Evolutionary conservation across 2,888 invertebrate species (phyloP), one percentile per base, ranked within the genome.

Genomic region (Cataglyphis albicans): DNA sequence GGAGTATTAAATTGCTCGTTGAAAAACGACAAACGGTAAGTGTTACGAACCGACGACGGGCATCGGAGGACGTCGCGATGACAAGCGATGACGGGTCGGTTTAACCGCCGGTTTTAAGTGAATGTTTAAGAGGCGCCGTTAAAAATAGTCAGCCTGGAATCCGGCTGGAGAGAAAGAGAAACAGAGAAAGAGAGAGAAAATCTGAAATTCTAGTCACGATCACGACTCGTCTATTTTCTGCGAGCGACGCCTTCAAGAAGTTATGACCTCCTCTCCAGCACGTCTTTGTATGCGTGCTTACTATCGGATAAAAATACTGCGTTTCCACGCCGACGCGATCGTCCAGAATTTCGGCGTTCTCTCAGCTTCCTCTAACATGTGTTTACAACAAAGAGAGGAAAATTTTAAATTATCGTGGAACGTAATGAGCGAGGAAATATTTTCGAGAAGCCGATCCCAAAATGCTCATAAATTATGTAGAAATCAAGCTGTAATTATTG

Each of bases 131-230:
- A 86, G 57, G 29, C 75, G 21, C 44, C 35, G 87, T 78, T 84
- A 87, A 86, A 89, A 89, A 89, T 89, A 89, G 86, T 59, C 44
- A 38, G 72, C 52, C 65, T 83, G 87, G 84, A 87, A 88, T 84
- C 83, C 81, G 84, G 88, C 25, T 68, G 35, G 25, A 80, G 59
- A 78, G 67, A 57, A 38, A 74, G 61, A 74, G 70, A 59, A 52
- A 55, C 18, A 48, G 38, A 7, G 38, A 59, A 59, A 57, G 64
- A 65, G 65, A 35, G 61, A 63, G 44, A 44, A 25, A 82, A 68
- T 29, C 29, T 82, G 74, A 59, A 82, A 76, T 68, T 65, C 68
- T 64, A 80, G 70, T 70, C 44, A 35, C 18, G 59, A 80, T 59
- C 59, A 70, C 78, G 70, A 70, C 59, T 70, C 78, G 78, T 80